These are phyloP conservation scores for Drosophila rellima DNA, from an alignment of 2,888 invertebrate species.

Conservation along the genomic window DNA sequence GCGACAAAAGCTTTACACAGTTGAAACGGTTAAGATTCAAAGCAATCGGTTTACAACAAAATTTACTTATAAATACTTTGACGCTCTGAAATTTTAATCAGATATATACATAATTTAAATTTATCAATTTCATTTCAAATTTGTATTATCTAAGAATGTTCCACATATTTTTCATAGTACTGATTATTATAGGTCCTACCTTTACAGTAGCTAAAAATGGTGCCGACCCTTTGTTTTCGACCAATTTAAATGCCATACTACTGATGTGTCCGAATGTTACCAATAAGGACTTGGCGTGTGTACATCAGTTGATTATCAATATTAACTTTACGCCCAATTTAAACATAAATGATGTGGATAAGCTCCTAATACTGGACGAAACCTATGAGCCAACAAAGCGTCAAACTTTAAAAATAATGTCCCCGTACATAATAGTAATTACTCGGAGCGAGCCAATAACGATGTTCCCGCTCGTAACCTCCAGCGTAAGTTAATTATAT, in stretches of 20 bases:
- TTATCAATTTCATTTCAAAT: background rate
- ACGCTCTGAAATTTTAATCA: background rate
- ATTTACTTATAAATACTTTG: background rate
- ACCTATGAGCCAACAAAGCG: conserved; percentile 52
- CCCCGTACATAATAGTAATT: conserved; percentile 57
- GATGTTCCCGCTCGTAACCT: conserved; percentile 40
- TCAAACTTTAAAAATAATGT: conserved; percentile 40
- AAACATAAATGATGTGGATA: conserved; percentile 41
- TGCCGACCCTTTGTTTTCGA: conserved; percentile 9
- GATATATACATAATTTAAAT: background rate
- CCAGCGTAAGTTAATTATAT: conserved; percentile 36
- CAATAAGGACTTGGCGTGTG: conserved; percentile 35
- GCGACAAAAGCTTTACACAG: background rate
- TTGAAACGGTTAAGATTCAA: background rate
- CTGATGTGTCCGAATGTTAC: conserved; percentile 34
- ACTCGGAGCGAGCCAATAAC: conserved; percentile 42
- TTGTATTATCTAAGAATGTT: background rate
- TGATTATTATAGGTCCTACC: background rate
- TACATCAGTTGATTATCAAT: conserved; percentile 55
- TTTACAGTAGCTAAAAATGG: conserved; percentile 9
- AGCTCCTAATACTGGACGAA: conserved; percentile 51
- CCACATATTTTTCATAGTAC: background rate
- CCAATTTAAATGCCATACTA: conserved; percentile 50
- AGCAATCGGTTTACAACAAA: background rate
- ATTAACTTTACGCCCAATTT: conserved; percentile 52